A percentile compares a stretch with the other conserved stretches of the same genome.
Conservation (phyloP, 1,140 invertebrate genomes). For the Lucilia cuprina region DNA sequence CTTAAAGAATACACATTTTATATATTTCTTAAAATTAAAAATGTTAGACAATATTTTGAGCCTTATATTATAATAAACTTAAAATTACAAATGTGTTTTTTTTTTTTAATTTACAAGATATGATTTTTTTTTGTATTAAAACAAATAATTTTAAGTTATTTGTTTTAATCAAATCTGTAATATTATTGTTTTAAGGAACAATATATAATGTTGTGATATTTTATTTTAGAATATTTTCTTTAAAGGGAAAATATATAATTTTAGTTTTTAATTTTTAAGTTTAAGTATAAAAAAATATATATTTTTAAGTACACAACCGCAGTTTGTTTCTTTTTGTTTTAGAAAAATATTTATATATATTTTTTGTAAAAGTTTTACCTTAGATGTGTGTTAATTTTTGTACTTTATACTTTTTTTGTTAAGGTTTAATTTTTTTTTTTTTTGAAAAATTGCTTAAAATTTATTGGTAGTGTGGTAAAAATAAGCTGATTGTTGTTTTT, state of each 20-base stretch:
- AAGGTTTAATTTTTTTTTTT: background rate
- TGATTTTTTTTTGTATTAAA: conserved; percentile 8
- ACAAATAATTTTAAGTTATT: background rate
- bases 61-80: background rate
- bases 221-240: conserved; percentile 18
- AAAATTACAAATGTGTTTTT: background rate
- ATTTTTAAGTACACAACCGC: conserved; percentile 41
- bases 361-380: background rate
- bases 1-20: background rate
- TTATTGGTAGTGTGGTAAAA: conserved; percentile 27
- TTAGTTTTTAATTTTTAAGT: conserved; percentile 10
- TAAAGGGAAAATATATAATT: background rate
- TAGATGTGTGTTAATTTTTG: background rate
- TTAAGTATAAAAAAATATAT: conserved; percentile 10
- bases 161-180: background rate
- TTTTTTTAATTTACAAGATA: conserved; percentile 2
- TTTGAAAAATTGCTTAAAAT: background rate
- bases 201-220: conserved; percentile 39
- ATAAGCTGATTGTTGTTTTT: conserved; percentile 8
- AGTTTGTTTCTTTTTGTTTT: conserved; percentile 15
- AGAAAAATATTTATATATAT: background rate
- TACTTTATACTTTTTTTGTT: background rate
- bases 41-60: background rate
- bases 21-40: background rate
- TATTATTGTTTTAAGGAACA: conserved; percentile 41